Evolutionary conservation across 2,113 vertebrate genomes (phyloP).

Genomic region (Toxostoma redivivum): DNA sequence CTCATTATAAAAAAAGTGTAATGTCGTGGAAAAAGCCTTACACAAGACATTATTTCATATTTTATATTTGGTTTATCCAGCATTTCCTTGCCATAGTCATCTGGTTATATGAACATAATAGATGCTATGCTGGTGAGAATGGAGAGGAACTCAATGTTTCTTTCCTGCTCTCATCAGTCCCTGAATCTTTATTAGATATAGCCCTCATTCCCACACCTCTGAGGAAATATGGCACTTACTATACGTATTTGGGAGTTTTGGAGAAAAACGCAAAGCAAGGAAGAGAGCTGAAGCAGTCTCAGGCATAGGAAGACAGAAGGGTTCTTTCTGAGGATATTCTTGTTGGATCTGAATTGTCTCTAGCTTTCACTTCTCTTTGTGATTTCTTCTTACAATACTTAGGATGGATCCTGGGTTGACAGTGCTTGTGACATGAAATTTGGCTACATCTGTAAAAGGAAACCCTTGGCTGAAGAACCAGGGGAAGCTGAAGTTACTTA

Average conservation of each 20-base stretch:
- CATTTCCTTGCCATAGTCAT: background rate
- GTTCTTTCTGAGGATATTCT: background rate
- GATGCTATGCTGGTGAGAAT: background rate
- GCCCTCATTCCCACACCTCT: background rate
- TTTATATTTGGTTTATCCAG: background rate
- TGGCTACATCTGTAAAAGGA: slow-evolving; percentile 89
- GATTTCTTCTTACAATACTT: background rate
- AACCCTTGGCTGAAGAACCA: slow-evolving; percentile 65
- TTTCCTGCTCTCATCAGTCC: background rate
- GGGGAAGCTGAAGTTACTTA: slow-evolving; percentile 59
- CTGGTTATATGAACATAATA: background rate
- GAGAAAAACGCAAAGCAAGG: background rate
- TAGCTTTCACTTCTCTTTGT: background rate
- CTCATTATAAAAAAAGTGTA: background rate
- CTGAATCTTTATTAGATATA: background rate
- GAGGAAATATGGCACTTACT: background rate
- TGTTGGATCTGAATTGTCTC: background rate
- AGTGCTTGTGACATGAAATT: slow-evolving; percentile 78
- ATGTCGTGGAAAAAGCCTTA: background rate
- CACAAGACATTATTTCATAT: background rate
- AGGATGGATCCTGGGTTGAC: slow-evolving; percentile 91
- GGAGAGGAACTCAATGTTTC: background rate
- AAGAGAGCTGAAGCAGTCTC: background rate
- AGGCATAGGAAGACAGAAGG: background rate
- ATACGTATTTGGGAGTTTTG: background rate